These are phyloP conservation scores for Chirona hameri DNA, from an alignment of 2,888 invertebrate genomes.

Conservation along the genomic window DNA sequence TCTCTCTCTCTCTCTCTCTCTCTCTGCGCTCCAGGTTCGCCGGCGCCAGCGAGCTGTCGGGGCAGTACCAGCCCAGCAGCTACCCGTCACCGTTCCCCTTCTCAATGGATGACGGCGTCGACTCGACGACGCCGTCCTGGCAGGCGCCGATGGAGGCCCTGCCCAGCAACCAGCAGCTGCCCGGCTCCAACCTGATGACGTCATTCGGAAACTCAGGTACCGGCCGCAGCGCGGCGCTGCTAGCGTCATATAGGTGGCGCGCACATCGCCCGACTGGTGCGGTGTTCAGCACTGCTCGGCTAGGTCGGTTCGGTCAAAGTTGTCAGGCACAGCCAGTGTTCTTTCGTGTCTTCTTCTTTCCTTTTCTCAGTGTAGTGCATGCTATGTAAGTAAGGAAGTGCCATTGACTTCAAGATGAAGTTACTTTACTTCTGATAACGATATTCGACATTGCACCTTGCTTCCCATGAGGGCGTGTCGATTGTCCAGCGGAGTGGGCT, in stretches of 20 bases:
- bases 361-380: background rate
- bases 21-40: background rate
- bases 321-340: background rate
- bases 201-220: background rate
- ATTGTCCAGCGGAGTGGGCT: no score
- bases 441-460: no score
- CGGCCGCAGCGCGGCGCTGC: background rate
- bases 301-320: background rate
- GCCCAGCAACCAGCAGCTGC: background rate
- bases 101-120: conserved; percentile 22
- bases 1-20: no score
- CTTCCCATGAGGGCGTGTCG: no score
- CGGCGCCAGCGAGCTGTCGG: background rate
- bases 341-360: background rate
- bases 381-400: background rate
- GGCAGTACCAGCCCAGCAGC: background rate
- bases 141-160: conserved; percentile 2
- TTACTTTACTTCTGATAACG: no score
- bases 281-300: background rate
- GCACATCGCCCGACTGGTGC: background rate
- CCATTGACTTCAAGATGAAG: no score
- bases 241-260: background rate
- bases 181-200: background rate
- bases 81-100: conserved; percentile 27
- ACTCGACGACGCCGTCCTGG: conserved; percentile 27